Base-by-base conservation (phyloP, 2,888 invertebrate species). In the Gibbula magus region DNA sequence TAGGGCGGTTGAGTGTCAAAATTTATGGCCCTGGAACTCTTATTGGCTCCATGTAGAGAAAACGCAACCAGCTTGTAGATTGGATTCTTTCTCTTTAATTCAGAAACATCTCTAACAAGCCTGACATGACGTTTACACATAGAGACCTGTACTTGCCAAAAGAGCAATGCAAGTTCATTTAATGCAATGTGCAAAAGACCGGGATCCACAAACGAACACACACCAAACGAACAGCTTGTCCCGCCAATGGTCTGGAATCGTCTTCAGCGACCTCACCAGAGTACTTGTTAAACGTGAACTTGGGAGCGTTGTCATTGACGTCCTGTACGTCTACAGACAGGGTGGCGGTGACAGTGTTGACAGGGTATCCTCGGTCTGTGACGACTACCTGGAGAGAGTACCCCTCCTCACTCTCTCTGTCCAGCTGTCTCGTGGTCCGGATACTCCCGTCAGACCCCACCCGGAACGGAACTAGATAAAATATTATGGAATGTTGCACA, bases 221-320 rank as follows among this genome's bases (percentile, higher is more conserved):
- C 35, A 75, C 75, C 75, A 75, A 13, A 20, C 25, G 45, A 3
- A 75, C 75, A 45, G 51, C 51, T 18, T 75, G 75, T 18, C 32
- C 32, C 51, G 20, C 22, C 16, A 51, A 22, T 13, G 75, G 75
- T 8, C 53, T 75, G 22, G 75, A 10, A n/a, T 75, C 52, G n/a
- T 75, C 75, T 52, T 83, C 83, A 0, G 51, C 51, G 7, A 83
- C 73, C n/a, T 70, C 45, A 4, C 77, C 83, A 4, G 54, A 25
- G 67, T 81, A 83, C 35, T 16, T 66, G 5, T 25, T 22, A 0
- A 45, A 66, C 16, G 22, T 67, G 66, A 84, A 83, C n/a, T 53
- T 29, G 1, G 82, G 82, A 20, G 78, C 70, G 67, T 83, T 82
- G 75, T 84, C 84, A 67, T 84, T 84, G 13, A 84, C 66, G 75